A percentile compares a stretch with the other conserved stretches of the same genome.
phyloP scores from a whole-genome alignment of 2,888 invertebrate genomes.

The Sacculina carcini region DNA sequence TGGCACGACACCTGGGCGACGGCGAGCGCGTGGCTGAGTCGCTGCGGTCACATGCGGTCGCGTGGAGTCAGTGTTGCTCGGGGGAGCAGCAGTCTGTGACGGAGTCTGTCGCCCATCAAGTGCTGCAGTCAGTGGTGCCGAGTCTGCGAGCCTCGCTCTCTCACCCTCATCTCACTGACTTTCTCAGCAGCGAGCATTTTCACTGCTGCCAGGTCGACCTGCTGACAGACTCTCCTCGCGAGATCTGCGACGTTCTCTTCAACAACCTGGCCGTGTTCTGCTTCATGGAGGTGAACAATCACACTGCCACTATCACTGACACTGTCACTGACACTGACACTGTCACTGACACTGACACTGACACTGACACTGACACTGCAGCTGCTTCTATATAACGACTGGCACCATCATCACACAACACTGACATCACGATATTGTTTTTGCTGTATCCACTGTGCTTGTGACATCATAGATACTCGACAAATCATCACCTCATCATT shows the following conservation, averaged over 20 bases:
- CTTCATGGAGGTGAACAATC: constrained; percentile 53
- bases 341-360: too few species aligned
- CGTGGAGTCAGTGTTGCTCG: not conserved
- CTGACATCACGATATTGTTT: too few species aligned
- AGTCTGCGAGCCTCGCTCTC: not conserved
- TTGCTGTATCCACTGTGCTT: too few species aligned
- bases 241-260: constrained; percentile 58
- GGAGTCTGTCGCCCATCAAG: not conserved
- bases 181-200: constrained; percentile 55
- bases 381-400: too few species aligned
- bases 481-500: too few species aligned
- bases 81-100: not conserved
- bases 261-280: constrained; percentile 75
- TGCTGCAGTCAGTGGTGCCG: not conserved
- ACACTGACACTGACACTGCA: too few species aligned
- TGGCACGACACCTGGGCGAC: not conserved
- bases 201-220: constrained; percentile 82
- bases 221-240: constrained; percentile 46
- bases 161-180: constrained; percentile 35
- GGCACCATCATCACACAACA: too few species aligned
- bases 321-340: too few species aligned
- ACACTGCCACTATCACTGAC: too few species aligned
- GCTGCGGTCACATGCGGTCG: not conserved
- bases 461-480: too few species aligned
- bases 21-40: not conserved